Conservation (phyloP, 1,140 invertebrate species). For the Zaprionus africanus region DNA sequence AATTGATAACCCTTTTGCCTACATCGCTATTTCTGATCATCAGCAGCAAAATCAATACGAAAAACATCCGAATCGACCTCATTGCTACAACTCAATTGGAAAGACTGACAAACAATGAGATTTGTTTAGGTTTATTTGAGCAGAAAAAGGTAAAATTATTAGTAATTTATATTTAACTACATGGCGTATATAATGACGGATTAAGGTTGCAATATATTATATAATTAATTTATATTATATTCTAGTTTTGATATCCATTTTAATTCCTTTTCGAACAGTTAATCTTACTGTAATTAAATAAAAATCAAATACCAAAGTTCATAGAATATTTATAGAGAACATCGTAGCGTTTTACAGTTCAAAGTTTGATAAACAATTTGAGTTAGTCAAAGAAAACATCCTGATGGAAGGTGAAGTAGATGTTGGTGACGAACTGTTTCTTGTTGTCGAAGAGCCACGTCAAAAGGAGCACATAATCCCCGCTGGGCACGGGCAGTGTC, state of each 20-base stretch:
- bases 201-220: too few relatives aligned
- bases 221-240: too few relatives aligned
- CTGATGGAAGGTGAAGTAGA: constrained; percentile 21
- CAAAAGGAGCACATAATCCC: background rate
- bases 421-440: background rate
- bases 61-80: background rate
- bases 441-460: constrained; percentile 17
- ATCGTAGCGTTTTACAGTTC: too few relatives aligned
- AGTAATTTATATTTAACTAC: background rate
- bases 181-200: background rate
- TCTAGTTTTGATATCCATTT: background rate
- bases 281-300: background rate
- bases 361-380: background rate
- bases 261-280: too few relatives aligned
- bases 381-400: constrained; percentile 3
- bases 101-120: background rate
- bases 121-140: background rate
- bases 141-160: background rate
- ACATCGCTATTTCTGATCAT: constrained; percentile 4
- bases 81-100: background rate
- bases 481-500: background rate
- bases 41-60: background rate
- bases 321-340: background rate
- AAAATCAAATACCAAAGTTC: background rate
- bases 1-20: background rate